Base-by-base conservation (phyloP, 2,113 vertebrate genomes). In the Anolis carolinensis region DNA sequence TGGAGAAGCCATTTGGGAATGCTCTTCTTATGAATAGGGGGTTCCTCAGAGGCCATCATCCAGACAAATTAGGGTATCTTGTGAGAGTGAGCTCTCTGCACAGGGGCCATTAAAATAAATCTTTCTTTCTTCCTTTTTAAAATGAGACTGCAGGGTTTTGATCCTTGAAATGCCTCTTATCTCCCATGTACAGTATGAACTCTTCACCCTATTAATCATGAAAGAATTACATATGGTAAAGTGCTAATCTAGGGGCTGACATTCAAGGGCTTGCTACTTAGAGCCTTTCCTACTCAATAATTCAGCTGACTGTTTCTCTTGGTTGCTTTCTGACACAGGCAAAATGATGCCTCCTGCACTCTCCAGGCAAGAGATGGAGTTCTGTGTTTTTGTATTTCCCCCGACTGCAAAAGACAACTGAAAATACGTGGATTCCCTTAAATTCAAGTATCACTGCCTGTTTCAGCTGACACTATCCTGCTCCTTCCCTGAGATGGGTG, bases 151-250 rank as follows among this genome's bases (percentile, higher is more conserved):
- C 84, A 88, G 81, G 8, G 0, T 79, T 83, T 72, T 81, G 87
- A 44, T 65, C 1, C 50, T 78, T 90, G 84, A 72, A 86, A 87
- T 86, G 50, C 32, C n/a, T 88, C 55, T 27, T 21, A 68, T 30
- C 74, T 86, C 87, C 85, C 73, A 79, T 23, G 50, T 10, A 70
- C 63, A 73, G 87, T 81, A 65, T 85, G 71, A 84, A 50, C 67
- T 79, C 88, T 68, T 83, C 82, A 74, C 77, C 87, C 80, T 63
- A 71, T 68, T 92, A 79, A 88, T 4, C 34, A 44, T 87, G 65
- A 72, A 36, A 81, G 48, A 89, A 82, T 32, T 59, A 55, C 18
- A 32, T 79, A 27, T 1, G 1, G 84, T 14, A 44, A 27, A 39
- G 55, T 50, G 81, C 78, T 91, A 80, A n/a, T 62, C 48, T 81